Evolutionary conservation across 2,113 vertebrate species (phyloP).

Genomic region (Toxotes chatareus): DNA sequence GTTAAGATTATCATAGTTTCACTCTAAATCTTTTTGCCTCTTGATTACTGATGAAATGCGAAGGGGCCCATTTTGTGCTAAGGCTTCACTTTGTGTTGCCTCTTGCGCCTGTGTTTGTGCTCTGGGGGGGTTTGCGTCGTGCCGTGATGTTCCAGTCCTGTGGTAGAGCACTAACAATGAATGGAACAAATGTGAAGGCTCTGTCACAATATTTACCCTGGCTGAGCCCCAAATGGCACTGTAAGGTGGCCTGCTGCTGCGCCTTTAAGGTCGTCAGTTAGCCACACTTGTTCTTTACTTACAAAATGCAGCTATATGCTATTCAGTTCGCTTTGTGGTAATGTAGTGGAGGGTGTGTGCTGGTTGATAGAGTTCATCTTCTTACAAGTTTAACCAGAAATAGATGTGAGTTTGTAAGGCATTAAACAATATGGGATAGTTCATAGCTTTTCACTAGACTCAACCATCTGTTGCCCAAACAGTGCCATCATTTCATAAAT

Average conservation of each 20-base stretch:
- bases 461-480: not conserved
- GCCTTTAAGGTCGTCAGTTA: conserved; percentile 53
- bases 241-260: conserved; percentile 57
- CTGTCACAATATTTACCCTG: conserved; percentile 88
- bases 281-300: conserved; percentile 73
- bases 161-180: conserved; percentile 50
- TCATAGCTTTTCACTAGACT: not conserved
- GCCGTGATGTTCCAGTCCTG: conserved; percentile 36
- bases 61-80: not conserved
- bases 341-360: conserved; percentile 13
- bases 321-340: not conserved
- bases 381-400: not conserved
- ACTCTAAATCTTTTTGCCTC: not conserved
- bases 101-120: conserved; percentile 18
- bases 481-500: not conserved
- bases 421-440: too few species aligned
- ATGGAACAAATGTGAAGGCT: conserved; percentile 84
- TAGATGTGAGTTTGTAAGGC: too few species aligned
- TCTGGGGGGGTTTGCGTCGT: conserved; percentile 41
- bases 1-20: not conserved
- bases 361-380: conserved; percentile 5
- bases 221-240: conserved; percentile 82
- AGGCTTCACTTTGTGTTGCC: conserved; percentile 4
- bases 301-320: conserved; percentile 16
- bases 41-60: not conserved